Conservation (phyloP, 2,797 vertebrate species). For the Malurus splendens region DNA sequence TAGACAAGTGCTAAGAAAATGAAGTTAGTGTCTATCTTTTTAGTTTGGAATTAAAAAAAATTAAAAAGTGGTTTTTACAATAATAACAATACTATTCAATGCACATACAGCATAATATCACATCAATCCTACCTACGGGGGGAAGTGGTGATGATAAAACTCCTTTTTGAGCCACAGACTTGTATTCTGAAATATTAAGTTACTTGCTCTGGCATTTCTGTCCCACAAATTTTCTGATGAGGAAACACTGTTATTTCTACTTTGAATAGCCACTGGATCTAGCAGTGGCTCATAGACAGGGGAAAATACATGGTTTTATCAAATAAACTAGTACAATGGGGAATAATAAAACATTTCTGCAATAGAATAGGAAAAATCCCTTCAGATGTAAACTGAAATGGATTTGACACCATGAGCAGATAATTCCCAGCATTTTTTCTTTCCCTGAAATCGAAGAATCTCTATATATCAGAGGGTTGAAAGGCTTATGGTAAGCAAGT, state of each 20-base stretch:
- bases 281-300: background rate
- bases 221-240: conserved; percentile 5
- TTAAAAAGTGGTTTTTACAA: background rate
- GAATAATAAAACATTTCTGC: background rate
- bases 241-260: background rate
- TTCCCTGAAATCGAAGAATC: background rate
- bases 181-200: background rate
- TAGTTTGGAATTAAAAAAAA: background rate
- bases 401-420: background rate
- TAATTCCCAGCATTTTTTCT: background rate
- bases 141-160: background rate
- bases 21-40: background rate
- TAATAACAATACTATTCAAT: background rate
- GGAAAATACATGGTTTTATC: background rate
- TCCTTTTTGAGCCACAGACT: background rate
- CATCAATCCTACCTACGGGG: background rate
- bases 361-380: background rate
- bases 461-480: background rate
- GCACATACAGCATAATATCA: background rate
- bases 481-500: background rate
- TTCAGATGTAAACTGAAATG: background rate
- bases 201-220: background rate
- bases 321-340: background rate
- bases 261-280: background rate
- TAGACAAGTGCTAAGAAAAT: conserved; percentile 43